phyloP scores from a whole-genome alignment of 2,797 vertebrate genomes.

The Netta rufina region DNA sequence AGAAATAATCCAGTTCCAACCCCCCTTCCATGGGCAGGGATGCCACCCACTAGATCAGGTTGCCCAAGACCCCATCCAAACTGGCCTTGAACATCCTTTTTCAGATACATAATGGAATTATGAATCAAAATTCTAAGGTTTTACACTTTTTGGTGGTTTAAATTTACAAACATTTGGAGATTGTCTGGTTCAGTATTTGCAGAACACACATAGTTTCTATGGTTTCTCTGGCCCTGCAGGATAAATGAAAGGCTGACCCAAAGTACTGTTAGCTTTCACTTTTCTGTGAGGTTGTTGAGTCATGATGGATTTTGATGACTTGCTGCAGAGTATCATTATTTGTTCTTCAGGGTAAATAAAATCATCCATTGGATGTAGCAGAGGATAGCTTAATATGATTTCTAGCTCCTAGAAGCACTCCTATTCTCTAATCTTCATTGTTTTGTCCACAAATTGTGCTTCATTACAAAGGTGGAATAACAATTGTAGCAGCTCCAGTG shows the following conservation, averaged over 20 bases:
- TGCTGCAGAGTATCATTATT: neutral
- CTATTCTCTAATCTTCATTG: neutral
- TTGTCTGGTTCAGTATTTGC: neutral
- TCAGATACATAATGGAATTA: neutral
- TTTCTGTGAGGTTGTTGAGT: neutral
- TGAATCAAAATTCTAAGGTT: neutral
- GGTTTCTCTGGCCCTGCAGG: neutral
- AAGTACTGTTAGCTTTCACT: neutral
- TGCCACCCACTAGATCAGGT: too few species aligned
- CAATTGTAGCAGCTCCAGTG: neutral
- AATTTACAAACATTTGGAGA: neutral
- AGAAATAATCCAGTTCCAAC: too few species aligned
- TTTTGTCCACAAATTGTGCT: neutral
- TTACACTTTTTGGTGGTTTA: neutral
- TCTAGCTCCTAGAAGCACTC: neutral
- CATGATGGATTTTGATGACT: neutral
- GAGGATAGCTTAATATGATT: neutral
- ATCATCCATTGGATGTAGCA: neutral
- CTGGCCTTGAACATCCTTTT: neutral
- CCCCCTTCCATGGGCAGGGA: too few species aligned
- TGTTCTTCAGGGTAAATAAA: constrained; percentile 9
- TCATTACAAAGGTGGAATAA: neutral
- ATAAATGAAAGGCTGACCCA: neutral
- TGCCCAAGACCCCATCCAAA: too few species aligned
- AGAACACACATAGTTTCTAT: neutral